These are phyloP conservation scores for Coenonympha arcania DNA, from an alignment of 2,888 invertebrate species.

Conservation along the genomic window DNA sequence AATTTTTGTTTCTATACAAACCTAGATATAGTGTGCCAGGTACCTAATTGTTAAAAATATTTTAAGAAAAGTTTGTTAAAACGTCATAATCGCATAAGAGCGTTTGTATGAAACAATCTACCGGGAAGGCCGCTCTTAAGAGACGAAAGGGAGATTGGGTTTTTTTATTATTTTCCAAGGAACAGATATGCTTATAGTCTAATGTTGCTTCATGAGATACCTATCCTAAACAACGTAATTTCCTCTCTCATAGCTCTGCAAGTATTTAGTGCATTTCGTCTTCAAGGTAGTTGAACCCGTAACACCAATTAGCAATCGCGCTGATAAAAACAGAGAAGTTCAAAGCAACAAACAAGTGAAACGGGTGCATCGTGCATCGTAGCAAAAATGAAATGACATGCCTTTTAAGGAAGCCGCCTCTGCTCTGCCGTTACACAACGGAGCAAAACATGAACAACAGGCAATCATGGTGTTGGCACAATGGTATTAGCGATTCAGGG, in stretches of 20 bases:
- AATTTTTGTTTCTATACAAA: too few relatives aligned
- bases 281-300: not conserved
- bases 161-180: too few relatives aligned
- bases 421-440: constrained; percentile 17
- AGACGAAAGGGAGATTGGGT: too few relatives aligned
- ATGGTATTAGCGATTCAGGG: constrained; percentile 22
- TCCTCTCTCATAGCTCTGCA: not conserved
- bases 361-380: not conserved
- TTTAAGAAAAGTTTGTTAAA: too few relatives aligned
- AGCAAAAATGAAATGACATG: not conserved
- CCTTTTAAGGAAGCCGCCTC: constrained; percentile 8
- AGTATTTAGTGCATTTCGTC: not conserved
- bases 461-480: constrained; percentile 16
- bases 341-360: constrained; percentile 2
- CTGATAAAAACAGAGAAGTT: not conserved
- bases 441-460: constrained; percentile 17
- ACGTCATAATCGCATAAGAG: too few relatives aligned
- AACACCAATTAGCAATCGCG: not conserved
- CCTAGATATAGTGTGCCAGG: too few relatives aligned
- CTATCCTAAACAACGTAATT: too few relatives aligned
- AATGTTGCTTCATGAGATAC: too few relatives aligned
- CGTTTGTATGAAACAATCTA: too few relatives aligned
- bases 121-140: too few relatives aligned
- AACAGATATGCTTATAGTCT: too few relatives aligned
- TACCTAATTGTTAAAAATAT: too few relatives aligned